Conservation (phyloP, 35 echinoderm and acorn worm species). For the Stichopus chloronotus region DNA sequence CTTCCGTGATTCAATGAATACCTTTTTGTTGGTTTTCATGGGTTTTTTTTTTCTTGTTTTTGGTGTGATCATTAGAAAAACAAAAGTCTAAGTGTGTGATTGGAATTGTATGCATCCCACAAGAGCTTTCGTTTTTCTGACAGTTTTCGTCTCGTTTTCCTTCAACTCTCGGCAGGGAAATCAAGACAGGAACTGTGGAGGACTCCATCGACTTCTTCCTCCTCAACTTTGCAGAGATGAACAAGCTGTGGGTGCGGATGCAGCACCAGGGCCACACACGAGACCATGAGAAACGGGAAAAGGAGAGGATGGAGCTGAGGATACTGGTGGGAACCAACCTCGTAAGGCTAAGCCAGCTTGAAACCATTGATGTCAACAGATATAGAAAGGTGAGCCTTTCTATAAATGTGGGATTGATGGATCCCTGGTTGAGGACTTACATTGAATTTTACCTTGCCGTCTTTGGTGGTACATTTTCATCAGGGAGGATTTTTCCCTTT, state of each 20-base stretch:
- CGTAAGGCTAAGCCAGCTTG: conserved; percentile 92
- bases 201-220: conserved; percentile 99
- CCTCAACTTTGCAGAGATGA: conserved; percentile 99
- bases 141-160: no score
- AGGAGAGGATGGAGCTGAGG: conserved; percentile 84
- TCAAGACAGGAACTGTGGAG: conserved; percentile 69
- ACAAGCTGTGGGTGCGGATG: conserved; percentile 96
- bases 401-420: background rate
- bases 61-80: no score
- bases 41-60: no score
- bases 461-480: no score
- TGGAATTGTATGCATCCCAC: no score
- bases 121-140: no score
- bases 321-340: conserved; percentile 98
- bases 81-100: no score
- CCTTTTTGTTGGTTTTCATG: no score
- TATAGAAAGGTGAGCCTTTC: conserved; percentile 86
- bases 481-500: no score
- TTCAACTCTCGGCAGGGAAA: conserved; percentile 56
- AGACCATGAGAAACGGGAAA: conserved; percentile 86
- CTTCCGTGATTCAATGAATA: no score
- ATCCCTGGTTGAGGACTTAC: no score
- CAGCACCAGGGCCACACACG: conserved; percentile 87
- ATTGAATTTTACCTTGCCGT: no score
- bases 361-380: conserved; percentile 77